phyloP scores from a whole-genome alignment of 92 coral and sea anemone species.

The Bergia puertoricense region DNA sequence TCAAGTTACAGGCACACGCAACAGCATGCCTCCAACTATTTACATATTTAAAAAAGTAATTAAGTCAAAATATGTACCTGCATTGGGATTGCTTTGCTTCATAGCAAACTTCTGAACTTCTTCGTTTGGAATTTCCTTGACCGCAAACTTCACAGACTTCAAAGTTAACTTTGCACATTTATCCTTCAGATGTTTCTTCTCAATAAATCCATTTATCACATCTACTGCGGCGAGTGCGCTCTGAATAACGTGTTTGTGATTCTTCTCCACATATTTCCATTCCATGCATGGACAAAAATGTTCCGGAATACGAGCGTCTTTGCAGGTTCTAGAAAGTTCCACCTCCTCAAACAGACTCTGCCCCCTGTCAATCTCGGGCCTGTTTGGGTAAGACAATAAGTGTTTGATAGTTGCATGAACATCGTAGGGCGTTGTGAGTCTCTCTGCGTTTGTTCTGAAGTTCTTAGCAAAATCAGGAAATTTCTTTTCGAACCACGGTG shows the following conservation, averaged over 20 bases:
- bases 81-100: too few relatives aligned
- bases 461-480: slow-evolving; percentile 46
- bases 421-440: slow-evolving; percentile 63
- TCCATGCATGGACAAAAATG: slow-evolving; percentile 67
- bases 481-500: slow-evolving; percentile 53
- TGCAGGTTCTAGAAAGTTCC: slow-evolving; percentile 55
- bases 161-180: slow-evolving; percentile 52
- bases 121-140: slow-evolving; percentile 32
- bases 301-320: slow-evolving; percentile 56
- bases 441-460: slow-evolving; percentile 44
- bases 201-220: slow-evolving; percentile 28
- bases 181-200: slow-evolving; percentile 20
- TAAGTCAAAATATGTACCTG: too few relatives aligned
- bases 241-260: slow-evolving; percentile 41
- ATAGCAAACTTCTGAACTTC: too few relatives aligned
- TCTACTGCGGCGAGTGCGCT: slow-evolving; percentile 29
- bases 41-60: too few relatives aligned
- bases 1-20: too few relatives aligned
- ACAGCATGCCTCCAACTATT: too few relatives aligned
- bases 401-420: slow-evolving; percentile 64
- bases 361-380: slow-evolving; percentile 34
- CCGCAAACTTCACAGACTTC: slow-evolving; percentile 43
- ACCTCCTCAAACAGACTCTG: slow-evolving; percentile 61
- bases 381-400: slow-evolving; percentile 30
- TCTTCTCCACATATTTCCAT: slow-evolving; percentile 48